Conservation (phyloP, 1,140 invertebrate genomes). For the Diprion similis region DNA sequence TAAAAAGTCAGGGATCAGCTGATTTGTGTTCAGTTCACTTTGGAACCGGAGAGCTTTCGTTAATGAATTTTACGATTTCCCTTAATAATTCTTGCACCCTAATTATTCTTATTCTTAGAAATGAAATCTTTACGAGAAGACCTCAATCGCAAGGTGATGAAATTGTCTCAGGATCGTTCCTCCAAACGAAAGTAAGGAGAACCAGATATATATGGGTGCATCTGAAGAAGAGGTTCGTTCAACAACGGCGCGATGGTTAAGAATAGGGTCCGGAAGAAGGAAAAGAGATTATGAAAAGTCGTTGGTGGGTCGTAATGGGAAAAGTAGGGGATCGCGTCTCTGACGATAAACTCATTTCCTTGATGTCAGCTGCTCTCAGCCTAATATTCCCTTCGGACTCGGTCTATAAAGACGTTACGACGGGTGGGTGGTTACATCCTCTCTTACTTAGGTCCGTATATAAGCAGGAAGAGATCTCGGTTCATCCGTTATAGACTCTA, state of each 20-base stretch:
- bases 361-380: constrained; percentile 2
- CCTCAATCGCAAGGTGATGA: no score
- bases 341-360: constrained; percentile 4
- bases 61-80: no score
- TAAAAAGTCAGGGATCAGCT: not conserved
- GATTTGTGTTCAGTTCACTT: no score
- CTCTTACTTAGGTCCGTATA: not conserved
- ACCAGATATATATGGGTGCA: no score
- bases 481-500: not conserved
- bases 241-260: not conserved
- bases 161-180: no score
- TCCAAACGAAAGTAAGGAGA: no score
- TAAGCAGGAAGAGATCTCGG: not conserved
- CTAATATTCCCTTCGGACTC: constrained; percentile 2
- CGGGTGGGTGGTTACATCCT: not conserved
- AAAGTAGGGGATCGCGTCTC: constrained; percentile 6
- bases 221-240: no score
- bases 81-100: no score
- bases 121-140: no score
- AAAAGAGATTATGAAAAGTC: constrained; percentile 5
- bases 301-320: not conserved
- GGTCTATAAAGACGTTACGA: constrained; percentile 7
- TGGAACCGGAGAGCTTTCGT: no score
- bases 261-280: not conserved
- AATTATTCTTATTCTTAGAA: no score